A percentile compares a stretch with the other conserved stretches of the same genome.
These are phyloP conservation scores for Diaperis boleti DNA, from an alignment of 2,888 invertebrate species.

Conservation along the genomic window DNA sequence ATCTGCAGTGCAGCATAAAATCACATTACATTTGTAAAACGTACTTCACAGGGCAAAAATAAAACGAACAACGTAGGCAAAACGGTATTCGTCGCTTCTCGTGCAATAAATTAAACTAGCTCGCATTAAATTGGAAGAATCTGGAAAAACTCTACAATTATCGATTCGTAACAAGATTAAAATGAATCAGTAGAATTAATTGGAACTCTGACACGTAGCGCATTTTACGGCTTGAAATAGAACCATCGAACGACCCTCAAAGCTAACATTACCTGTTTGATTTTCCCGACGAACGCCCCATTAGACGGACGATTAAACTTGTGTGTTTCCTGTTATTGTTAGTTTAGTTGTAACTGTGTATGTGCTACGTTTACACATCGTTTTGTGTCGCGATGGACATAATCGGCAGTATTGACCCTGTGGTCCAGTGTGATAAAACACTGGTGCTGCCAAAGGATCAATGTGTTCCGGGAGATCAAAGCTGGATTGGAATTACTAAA, in stretches of 20 bases:
- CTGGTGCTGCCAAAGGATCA: neutral
- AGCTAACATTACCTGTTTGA: conserved; percentile 37
- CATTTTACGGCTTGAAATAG: conserved; percentile 15
- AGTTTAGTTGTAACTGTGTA: conserved; percentile 20
- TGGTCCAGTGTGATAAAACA: conserved; percentile 1
- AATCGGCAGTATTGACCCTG: neutral
- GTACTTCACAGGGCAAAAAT: neutral
- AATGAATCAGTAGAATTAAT: conserved; percentile 31
- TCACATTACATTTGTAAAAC: neutral
- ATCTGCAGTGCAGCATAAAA: neutral
- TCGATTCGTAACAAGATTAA: conserved; percentile 29
- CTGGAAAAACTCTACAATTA: conserved; percentile 17
- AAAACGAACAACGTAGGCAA: neutral
- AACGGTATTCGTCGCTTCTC: neutral
- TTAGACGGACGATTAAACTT: conserved; percentile 32
- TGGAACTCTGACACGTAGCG: conserved; percentile 10
- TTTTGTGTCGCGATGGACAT: conserved; percentile 1
- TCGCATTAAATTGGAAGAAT: conserved; percentile 1
- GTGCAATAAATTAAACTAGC: neutral
- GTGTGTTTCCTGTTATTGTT: conserved; percentile 32
- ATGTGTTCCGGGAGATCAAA: neutral
- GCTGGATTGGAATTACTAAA: too few relatives aligned
- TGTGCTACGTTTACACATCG: conserved; percentile 1
- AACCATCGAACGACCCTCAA: conserved; percentile 32
- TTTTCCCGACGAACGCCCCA: conserved; percentile 29